Evolutionary conservation across 2,888 invertebrate genomes (phyloP), one percentile per base, ranked within the genome.

Genomic region (Drosophila anomalata): DNA sequence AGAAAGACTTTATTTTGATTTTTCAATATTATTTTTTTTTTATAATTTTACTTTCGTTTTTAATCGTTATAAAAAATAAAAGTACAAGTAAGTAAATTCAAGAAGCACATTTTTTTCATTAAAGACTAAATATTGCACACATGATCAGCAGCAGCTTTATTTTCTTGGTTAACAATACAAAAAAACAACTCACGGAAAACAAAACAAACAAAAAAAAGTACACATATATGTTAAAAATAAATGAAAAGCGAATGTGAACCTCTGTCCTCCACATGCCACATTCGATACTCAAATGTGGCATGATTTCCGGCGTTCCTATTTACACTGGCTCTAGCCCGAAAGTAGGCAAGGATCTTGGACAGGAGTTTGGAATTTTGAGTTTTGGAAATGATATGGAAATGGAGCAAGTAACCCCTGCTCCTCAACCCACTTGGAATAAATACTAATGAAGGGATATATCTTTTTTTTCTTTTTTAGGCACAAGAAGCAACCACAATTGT

Each of bases 381-480:
- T 9, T 9, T 29, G 17, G 42, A 17, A 9, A 46, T 65, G 66
- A 51, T 50, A 36, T 20, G 31, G 41, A 31, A 47, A 47, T 42
- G 41, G n/a, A 41, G 29, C 39, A 17, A 11, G 20, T 22, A 14
- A 20, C 4, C 46, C 54, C 22, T 22, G 12, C 44, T 58, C 29
- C 9, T 26, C 29, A 2, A 1, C 46, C 47, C 46, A 39, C 55
- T 55, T 55, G 61, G 66, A 85, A 79, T 86, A 86, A 86, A 79
- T 79, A 86, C 71, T 74, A 86, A 79, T 71, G 63, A 59, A 44
- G 33, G 53, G 57, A 39, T 59, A 0, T 5, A 59, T 36, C 0
- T n/a, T 7, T n/a, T 33, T 33, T 33, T 12, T 3, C 1, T 33
- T 33, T 14, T 14, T 74, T 47, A 46, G 77, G 47, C 77, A 75